These are phyloP conservation scores for Thymelicus acteon DNA, from an alignment of 2,888 invertebrate species.

Conservation along the genomic window DNA sequence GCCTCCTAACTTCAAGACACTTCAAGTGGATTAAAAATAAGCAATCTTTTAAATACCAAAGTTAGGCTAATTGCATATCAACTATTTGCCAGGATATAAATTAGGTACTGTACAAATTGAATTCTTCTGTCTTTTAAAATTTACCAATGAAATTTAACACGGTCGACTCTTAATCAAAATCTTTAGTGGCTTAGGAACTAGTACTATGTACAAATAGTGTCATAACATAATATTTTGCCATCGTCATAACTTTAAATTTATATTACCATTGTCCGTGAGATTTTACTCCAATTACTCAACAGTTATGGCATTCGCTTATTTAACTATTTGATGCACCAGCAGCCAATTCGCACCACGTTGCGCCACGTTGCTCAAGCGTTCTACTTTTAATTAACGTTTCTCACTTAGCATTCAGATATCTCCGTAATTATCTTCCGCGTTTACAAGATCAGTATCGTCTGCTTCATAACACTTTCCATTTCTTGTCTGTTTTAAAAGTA, in stretches of 20 bases:
- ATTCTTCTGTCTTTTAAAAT: no score
- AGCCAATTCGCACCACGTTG: constrained; percentile 10
- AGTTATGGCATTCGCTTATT: constrained; percentile 20
- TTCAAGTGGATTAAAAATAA: constrained; percentile 3
- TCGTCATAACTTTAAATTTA: constrained; percentile 1
- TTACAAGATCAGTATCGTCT: constrained; percentile 18
- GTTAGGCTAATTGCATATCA: no score
- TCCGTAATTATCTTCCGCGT: constrained; percentile 31
- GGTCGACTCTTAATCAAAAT: no score
- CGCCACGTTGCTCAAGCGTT: constrained; percentile 19
- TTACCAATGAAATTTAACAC: no score
- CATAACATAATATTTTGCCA: neutral
- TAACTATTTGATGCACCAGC: constrained; percentile 15
- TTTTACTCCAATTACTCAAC: constrained; percentile 10
- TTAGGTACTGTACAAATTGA: no score
- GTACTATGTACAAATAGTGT: neutral
- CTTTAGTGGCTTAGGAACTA: neutral
- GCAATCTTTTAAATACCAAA: no score
- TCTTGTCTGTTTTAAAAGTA: constrained; percentile 8
- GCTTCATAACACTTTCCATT: constrained; percentile 28
- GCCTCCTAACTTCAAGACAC: constrained; percentile 12
- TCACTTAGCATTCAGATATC: constrained; percentile 22
- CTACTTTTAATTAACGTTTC: constrained; percentile 32
- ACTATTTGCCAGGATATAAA: no score
- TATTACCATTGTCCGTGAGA: constrained; percentile 18